Percentiles rank a stretch among this genome's conserved stretches.
Evolutionary conservation across 2,888 invertebrate genomes (phyloP).

Genomic region (Epicampocera succincta): DNA sequence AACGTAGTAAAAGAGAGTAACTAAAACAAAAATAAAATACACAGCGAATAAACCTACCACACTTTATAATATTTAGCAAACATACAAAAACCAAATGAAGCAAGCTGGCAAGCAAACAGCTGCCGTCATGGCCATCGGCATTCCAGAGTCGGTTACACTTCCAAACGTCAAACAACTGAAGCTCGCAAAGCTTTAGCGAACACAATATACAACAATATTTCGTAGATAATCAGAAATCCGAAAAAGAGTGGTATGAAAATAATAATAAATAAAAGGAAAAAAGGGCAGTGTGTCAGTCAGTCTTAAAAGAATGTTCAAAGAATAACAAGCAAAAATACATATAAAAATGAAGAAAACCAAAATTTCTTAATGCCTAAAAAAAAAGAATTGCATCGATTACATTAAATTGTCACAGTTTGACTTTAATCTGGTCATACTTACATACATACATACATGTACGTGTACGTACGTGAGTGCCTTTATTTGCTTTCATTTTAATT

Average conservation of each 20-base stretch:
- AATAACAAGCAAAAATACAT: conserved; percentile 22
- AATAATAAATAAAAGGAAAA: conserved; percentile 25
- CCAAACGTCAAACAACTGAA: conserved; percentile 67
- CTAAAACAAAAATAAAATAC: conserved; percentile 18
- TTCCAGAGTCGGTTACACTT: conserved; percentile 70
- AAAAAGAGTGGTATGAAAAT: conserved; percentile 60
- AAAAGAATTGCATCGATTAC: conserved; percentile 65
- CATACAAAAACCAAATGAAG: conserved; percentile 45
- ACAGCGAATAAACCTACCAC: conserved; percentile 64
- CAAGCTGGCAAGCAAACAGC: conserved; percentile 66
- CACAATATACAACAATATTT: conserved; percentile 38
- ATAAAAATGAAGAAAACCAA: conserved; percentile 27
- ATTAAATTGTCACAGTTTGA: conserved; percentile 67
- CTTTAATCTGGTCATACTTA: conserved; percentile 35
- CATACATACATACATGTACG: conserved; percentile 45
- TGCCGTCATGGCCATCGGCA: conserved; percentile 70
- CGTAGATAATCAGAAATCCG: conserved; percentile 46
- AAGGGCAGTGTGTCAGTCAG: conserved; percentile 54
- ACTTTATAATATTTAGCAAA: conserved; percentile 67
- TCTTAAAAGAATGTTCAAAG: conserved; percentile 38
- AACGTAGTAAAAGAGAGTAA: conserved; percentile 39
- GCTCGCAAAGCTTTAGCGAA: conserved; percentile 62
- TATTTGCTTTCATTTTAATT: conserved; percentile 10
- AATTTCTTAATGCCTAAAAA: conserved; percentile 23
- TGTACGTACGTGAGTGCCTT: conserved; percentile 25